phyloP scores from a whole-genome alignment of 2,888 invertebrate species.

The Melolontha melolontha region DNA sequence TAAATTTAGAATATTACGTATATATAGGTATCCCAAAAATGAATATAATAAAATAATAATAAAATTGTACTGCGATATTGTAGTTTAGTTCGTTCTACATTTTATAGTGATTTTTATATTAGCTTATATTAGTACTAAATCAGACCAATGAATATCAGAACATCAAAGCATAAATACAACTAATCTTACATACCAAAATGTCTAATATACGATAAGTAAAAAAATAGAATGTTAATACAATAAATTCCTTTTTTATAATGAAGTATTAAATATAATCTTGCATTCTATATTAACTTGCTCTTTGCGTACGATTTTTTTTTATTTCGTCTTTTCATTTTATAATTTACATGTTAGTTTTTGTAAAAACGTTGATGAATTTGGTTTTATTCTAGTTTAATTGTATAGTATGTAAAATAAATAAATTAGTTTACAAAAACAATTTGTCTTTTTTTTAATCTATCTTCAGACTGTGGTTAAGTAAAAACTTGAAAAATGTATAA shows the following conservation, averaged over 20 bases:
- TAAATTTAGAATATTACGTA: slow-evolving; percentile 35
- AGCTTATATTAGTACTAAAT: slow-evolving; percentile 54
- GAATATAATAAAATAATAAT: slow-evolving; percentile 48
- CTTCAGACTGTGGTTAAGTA: too few species aligned
- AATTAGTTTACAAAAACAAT: slow-evolving; percentile 5
- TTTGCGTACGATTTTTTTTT: too few species aligned
- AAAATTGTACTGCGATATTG: slow-evolving; percentile 46
- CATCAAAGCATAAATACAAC: not conserved
- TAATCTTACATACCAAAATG: not conserved
- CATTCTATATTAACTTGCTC: too few species aligned
- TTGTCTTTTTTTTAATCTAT: not conserved
- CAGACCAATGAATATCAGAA: slow-evolving; percentile 47
- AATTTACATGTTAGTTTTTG: not conserved
- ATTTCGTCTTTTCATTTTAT: too few species aligned
- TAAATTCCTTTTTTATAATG: too few species aligned
- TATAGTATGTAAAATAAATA: slow-evolving; percentile 3
- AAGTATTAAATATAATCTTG: too few species aligned
- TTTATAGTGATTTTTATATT: slow-evolving; percentile 60
- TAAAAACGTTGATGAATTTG: not conserved
- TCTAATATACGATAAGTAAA: not conserved
- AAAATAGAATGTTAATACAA: not conserved
- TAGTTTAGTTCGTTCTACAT: slow-evolving; percentile 55
- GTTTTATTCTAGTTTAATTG: not conserved
- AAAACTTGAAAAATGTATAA: too few species aligned
- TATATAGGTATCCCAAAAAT: slow-evolving; percentile 38